Evolutionary conservation across 2,888 invertebrate genomes (phyloP).

Genomic region (Cotesia congregata): DNA sequence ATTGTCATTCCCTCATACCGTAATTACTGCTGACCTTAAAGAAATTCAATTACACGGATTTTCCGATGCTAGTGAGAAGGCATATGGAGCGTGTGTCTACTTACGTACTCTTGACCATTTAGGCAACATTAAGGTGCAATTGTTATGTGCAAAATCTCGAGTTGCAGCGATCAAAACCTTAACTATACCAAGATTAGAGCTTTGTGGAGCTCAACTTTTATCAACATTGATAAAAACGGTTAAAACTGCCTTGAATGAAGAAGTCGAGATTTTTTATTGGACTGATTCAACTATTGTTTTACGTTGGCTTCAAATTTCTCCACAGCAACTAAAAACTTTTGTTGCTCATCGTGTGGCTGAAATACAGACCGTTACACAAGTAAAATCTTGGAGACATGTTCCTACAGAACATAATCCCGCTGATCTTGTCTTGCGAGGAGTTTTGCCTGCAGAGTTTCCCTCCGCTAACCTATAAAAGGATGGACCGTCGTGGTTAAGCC

Average conservation of each 20-base stretch:
- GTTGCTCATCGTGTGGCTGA: slow-evolving; percentile 41
- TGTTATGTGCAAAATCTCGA: slow-evolving; percentile 44
- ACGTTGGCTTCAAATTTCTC: slow-evolving; percentile 39
- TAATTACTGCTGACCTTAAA: neutral
- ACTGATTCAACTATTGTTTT: slow-evolving; percentile 44
- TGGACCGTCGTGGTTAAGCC: slow-evolving; percentile 40
- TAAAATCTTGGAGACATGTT: slow-evolving; percentile 31
- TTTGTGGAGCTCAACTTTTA: slow-evolving; percentile 43
- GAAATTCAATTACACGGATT: slow-evolving; percentile 42
- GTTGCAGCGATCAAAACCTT: slow-evolving; percentile 44
- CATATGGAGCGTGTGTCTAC: slow-evolving; percentile 42
- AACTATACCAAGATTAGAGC: slow-evolving; percentile 43
- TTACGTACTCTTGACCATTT: slow-evolving; percentile 18
- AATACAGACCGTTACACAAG: slow-evolving; percentile 30
- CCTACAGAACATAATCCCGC: slow-evolving; percentile 38
- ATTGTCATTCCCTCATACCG: slow-evolving; percentile 26
- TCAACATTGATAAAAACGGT: slow-evolving; percentile 25
- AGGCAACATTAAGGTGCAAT: neutral
- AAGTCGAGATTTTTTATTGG: slow-evolving; percentile 29
- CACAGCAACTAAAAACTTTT: slow-evolving; percentile 38
- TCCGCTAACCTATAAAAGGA: slow-evolving; percentile 15
- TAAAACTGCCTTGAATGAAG: neutral
- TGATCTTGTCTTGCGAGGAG: slow-evolving; percentile 34
- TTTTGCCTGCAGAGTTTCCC: slow-evolving; percentile 11
- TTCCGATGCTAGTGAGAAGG: slow-evolving; percentile 42